Conservation (phyloP, 37 sponge, comb jelly and placozoan species). For the Chondrosia reniformis region DNA sequence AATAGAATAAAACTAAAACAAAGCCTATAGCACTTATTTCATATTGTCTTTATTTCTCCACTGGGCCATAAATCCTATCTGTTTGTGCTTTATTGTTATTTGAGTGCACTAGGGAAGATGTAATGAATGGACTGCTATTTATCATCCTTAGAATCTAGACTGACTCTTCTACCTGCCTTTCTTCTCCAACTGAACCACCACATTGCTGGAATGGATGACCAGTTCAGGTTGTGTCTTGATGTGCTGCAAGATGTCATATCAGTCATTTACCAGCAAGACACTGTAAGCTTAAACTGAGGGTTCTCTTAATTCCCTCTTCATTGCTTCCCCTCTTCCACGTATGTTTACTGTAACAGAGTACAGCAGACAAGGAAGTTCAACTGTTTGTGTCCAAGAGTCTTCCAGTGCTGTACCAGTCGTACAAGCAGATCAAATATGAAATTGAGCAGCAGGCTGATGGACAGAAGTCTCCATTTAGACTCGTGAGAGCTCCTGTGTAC, state of each 20-base stretch:
- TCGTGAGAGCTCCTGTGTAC: neutral
- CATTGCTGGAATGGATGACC: constrained; percentile 49
- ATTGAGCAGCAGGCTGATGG: neutral
- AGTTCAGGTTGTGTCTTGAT: constrained; percentile 46
- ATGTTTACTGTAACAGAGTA: constrained; percentile 5
- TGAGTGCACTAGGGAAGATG: too few relatives aligned
- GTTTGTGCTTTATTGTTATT: too few relatives aligned
- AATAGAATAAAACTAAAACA: too few relatives aligned
- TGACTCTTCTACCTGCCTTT: constrained; percentile 52
- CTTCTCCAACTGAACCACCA: constrained; percentile 46
- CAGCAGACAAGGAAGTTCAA: constrained; percentile 27
- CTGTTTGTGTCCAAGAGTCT: constrained; percentile 30
- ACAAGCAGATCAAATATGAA: constrained; percentile 8
- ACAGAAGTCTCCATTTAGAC: constrained; percentile 1
- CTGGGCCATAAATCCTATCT: too few relatives aligned
- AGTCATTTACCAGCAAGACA: constrained; percentile 28
- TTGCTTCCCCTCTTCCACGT: neutral
- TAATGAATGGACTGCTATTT: too few relatives aligned
- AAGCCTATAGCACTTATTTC: too few relatives aligned
- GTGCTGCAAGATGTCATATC: constrained; percentile 41
- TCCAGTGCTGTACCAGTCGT: neutral
- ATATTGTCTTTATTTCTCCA: too few relatives aligned
- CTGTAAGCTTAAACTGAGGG: constrained; percentile 21
- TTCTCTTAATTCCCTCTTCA: neutral
- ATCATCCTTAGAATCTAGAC: constrained; percentile 47